These are phyloP conservation scores for Saccopteryx bilineata DNA, from an alignment of 2,113 vertebrate genomes.

Conservation along the genomic window DNA sequence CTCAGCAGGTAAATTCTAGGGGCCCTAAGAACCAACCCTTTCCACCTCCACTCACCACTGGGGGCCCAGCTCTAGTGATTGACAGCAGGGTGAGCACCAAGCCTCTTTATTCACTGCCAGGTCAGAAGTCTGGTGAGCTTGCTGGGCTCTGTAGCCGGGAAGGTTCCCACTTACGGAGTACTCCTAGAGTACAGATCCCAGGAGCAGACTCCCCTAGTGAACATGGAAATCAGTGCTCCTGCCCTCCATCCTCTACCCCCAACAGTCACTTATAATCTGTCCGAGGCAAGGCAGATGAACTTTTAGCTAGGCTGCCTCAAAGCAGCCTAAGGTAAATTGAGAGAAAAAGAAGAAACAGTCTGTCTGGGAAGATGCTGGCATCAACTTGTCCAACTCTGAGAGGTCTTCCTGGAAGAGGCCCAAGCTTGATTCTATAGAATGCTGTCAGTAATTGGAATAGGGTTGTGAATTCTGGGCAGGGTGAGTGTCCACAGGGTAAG, in stretches of 20 bases:
- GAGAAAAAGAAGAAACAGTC: not conserved
- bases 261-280: slow-evolving; percentile 26
- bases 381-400: not conserved
- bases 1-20: not conserved
- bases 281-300: not conserved
- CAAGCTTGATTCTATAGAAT: slow-evolving; percentile 15
- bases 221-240: not conserved
- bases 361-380: not conserved
- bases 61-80: not conserved
- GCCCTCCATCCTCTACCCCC: not conserved
- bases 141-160: not conserved
- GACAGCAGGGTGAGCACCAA: not conserved
- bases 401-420: slow-evolving; percentile 56
- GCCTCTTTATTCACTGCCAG: not conserved
- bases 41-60: not conserved
- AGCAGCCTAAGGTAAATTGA: not conserved
- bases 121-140: not conserved
- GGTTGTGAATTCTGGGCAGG: not conserved
- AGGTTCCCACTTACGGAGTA: not conserved
- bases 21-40: not conserved
- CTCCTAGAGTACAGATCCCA: not conserved
- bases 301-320: not conserved
- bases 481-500: not conserved
- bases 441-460: not conserved
- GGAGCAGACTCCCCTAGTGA: slow-evolving; percentile 28